Evolutionary conservation across 2,113 vertebrate species (phyloP), one percentile per base, ranked within the genome.

Genomic region (Ceyx margarethae): DNA sequence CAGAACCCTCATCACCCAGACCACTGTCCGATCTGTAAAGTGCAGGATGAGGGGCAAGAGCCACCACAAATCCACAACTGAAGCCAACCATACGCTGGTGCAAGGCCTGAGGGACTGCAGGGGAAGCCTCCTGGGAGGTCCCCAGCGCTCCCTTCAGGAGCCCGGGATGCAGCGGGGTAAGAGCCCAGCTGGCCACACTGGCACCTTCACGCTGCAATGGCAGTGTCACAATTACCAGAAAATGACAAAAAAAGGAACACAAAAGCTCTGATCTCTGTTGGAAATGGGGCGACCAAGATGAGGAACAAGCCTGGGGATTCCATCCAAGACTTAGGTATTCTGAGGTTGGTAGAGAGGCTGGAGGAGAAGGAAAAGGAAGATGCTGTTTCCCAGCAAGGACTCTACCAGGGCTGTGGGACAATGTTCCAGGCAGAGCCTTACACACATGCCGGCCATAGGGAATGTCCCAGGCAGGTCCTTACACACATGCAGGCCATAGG

Each of bases 71-170:
- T 40, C 2, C 31, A 23, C 0, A 4, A 25, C 61, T 40, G 2
- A 57, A 87, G 22, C n/a, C 23, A 37, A 21, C 10, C 0, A 0
- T 11, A 28, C 0, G 0, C 19, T 18, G 20, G 37, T 29, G 33
- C 15, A 11, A 64, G n/a, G 22, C 43, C 5, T 1, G 31, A 22
- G 18, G 35, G n/a, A 18, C 18, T 5, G 26, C 42, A 46, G 15
- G 11, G 21, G 23, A 80, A 74, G 48, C n/a, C 28, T 65, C 26
- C 4, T 1, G 23, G 15, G 20, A 60, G 31, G 15, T 77, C 46
- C 56, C 8, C 0, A 4, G 6, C 26, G 8, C 17, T 23, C 65
- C 21, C 37, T 76, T 50, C 50, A 28, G 48, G 35, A 85, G 29
- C 22, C 31, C 2, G 1, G 54, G 26, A 60, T 46, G 18, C 0